Conservation (phyloP, 2,797 vertebrate genomes). For the Spea hammondii region DNA sequence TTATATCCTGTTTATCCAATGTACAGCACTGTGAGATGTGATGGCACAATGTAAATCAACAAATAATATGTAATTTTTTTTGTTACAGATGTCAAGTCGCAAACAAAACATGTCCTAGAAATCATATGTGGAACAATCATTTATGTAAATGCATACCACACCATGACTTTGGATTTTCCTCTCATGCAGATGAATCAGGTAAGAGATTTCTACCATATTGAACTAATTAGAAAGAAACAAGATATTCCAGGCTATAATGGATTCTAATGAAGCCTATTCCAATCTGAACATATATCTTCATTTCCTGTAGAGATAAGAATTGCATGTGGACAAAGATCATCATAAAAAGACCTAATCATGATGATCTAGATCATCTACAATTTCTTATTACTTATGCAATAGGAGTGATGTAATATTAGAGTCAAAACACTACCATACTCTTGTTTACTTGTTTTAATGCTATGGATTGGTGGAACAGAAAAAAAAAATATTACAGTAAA, state of each 20-base stretch:
- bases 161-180: slow-evolving; percentile 70
- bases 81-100: slow-evolving; percentile 72
- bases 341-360: slow-evolving; percentile 7
- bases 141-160: slow-evolving; percentile 78
- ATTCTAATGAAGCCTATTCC: background rate
- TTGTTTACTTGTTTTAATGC: background rate
- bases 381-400: slow-evolving; percentile 17
- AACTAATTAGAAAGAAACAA: slow-evolving; percentile 28
- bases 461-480: slow-evolving; percentile 6
- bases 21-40: too few species aligned
- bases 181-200: slow-evolving; percentile 69
- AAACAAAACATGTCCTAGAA: slow-evolving; percentile 81
- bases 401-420: slow-evolving; percentile 22
- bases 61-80: slow-evolving; percentile 13
- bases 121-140: slow-evolving; percentile 76
- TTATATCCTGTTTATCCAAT: too few species aligned
- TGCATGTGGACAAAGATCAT: background rate
- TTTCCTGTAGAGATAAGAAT: background rate
- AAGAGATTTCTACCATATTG: slow-evolving; percentile 52
- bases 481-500: slow-evolving; percentile 23
- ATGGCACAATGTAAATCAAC: too few species aligned
- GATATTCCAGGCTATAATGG: background rate
- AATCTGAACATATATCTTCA: slow-evolving; percentile 2
- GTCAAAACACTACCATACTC: background rate
- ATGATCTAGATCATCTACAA: slow-evolving; percentile 3